Base-by-base conservation (phyloP, 2,888 invertebrate genomes). In the Melinaea marsaeus region DNA sequence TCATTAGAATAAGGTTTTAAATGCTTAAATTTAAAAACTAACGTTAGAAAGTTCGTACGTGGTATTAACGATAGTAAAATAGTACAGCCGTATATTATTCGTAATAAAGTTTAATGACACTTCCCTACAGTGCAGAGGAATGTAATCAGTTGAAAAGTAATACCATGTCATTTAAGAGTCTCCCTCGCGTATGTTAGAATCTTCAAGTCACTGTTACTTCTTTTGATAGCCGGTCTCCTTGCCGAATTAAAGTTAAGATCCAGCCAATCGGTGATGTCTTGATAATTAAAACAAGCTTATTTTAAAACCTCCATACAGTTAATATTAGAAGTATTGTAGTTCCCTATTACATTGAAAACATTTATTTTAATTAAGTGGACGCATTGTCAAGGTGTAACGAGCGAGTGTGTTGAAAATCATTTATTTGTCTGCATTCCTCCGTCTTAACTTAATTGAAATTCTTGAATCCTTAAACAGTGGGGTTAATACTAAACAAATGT, bases 61-160 rank as follows among this genome's bases (percentile, higher is more conserved):
- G 32, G 32, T 51, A 32, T 32, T 51, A 51, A 5, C 22, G 22
- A 51, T 22, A 51, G 86, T 81, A 86, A 85, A 88, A 89, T 89
- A 89, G 90, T 90, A 88, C 86, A 32, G 82, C 86, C 82, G 88
- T 88, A 84, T 86, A 88, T 87, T 88, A 89, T 86, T 86, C 81
- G 85, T 89, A 88, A 90, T 90, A 86, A 88, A 90, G 89, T 90
- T 89, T 89, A 91, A 90, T 88, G 87, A 85, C 86, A 88, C 86
- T 87, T 84, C 80, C 83, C 79, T 79, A 78, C 77, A 80, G 76
- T 82, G 80, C 79, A 83, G 78, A 79, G 84, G 86, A 90, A 89
- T 88, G 90, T 90, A 90, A 90, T 90, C 88, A 89, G 88, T 87
- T 88, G 86, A 81, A 84, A 90, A 89, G 89, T 90, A 88, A 90